These are phyloP conservation scores for Notothenia rossii DNA, from an alignment of 2,113 vertebrate genomes.

Conservation along the genomic window DNA sequence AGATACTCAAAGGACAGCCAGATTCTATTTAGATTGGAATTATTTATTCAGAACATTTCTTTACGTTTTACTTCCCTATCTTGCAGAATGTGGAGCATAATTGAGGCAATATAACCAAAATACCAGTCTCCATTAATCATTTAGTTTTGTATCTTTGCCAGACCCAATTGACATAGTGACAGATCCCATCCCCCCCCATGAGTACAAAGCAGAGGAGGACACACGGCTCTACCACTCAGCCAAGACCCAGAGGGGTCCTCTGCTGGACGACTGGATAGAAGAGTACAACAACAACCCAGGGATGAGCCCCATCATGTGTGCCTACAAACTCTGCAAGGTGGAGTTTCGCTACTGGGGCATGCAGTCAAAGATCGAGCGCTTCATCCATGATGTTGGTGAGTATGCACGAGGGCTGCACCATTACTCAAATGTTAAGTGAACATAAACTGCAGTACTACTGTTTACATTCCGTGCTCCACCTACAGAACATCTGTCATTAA, in stretches of 20 bases:
- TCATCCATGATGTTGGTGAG: slow-evolving; percentile 98
- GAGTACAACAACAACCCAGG: slow-evolving; percentile 89
- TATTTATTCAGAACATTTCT: neutral
- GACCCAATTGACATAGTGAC: slow-evolving; percentile 97
- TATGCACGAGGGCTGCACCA: neutral
- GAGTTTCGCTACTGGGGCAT: slow-evolving; percentile 99
- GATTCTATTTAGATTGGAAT: no score
- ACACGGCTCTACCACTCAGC: slow-evolving; percentile 91
- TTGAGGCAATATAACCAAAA: neutral
- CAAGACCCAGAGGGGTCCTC: slow-evolving; percentile 94
- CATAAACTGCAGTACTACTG: no score
- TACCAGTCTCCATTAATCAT: neutral
- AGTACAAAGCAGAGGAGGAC: slow-evolving; percentile 96
- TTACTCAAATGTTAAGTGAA: no score
- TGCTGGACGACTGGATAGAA: slow-evolving; percentile 94
- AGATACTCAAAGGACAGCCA: no score
- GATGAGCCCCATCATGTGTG: slow-evolving; percentile 94
- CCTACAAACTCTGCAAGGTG: slow-evolving; percentile 99
- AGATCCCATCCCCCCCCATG: slow-evolving; percentile 91
- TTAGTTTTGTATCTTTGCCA: slow-evolving; percentile 67
- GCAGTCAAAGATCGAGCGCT: slow-evolving; percentile 99
- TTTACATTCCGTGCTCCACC: no score
- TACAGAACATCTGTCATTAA: no score
- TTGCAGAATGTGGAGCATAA: neutral
- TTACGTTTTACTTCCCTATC: neutral